Evolutionary conservation across 2,797 vertebrate species (phyloP).

Genomic region (Enteromius anoplus): DNA sequence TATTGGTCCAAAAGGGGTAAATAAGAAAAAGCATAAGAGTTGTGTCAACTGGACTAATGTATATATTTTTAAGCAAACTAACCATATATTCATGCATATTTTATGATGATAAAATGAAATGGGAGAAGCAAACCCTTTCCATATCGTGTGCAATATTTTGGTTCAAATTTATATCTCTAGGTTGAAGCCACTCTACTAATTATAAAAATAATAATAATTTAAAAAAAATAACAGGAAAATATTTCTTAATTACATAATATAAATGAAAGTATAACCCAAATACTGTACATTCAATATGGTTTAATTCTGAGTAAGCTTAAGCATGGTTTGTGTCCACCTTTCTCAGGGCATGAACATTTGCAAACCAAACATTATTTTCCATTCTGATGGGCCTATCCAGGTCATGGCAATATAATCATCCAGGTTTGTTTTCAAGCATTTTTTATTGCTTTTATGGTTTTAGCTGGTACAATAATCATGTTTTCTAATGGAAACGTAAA

Average conservation of each 20-base stretch:
- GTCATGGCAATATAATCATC: neutral
- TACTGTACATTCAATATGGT: neutral
- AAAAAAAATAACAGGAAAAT: neutral
- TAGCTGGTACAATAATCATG: neutral
- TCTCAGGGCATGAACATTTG: neutral
- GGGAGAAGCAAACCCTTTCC: neutral
- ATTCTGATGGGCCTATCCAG: neutral
- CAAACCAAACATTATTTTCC: neutral
- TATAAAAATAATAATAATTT: neutral
- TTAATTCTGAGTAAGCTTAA: neutral
- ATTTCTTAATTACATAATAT: neutral
- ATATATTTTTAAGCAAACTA: neutral
- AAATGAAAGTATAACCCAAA: neutral
- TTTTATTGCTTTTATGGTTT: neutral
- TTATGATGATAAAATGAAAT: neutral
- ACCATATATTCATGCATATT: neutral
- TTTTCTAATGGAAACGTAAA: neutral
- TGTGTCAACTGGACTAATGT: neutral
- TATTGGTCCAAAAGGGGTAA: neutral
- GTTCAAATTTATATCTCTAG: neutral
- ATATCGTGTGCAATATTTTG: neutral
- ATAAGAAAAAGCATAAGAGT: neutral
- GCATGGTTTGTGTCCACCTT: neutral
- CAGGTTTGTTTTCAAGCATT: neutral
- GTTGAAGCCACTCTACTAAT: neutral